Base-by-base conservation (phyloP, 2,797 vertebrate genomes). In the Graptemys geographica region DNA sequence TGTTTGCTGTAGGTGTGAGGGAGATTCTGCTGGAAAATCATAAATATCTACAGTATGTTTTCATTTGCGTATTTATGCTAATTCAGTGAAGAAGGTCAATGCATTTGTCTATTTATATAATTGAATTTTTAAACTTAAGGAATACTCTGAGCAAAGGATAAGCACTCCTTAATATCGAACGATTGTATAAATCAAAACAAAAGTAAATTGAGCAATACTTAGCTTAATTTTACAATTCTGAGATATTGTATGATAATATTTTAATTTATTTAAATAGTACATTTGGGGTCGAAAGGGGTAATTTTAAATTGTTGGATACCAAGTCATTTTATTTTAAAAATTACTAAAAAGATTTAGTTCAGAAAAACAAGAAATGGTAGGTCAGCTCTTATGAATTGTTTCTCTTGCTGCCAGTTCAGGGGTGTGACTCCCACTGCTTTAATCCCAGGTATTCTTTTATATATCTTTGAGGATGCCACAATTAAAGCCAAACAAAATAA, bases 81-180 rank as follows among this genome's bases (percentile, higher is more conserved):
- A 79, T 33, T 78, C 6, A 37, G 44, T 62, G 33, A 19, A 15
- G 5, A 5, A 52, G 12, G 16, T 41, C 33, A 72, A 6, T 44
- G n/a, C 12, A 44, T 44, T 76, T 76, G 41, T 47, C 23, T 47
- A 16, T 41, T 23, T 11, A n/a, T 44, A 74, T 41, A 41, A 6
- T 49, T 28, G 28, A 53, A 51, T 59, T 44, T 3, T 21, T 55
- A 47, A 87, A 55, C 19, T 10, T 15, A 33, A 28, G 0, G 0
- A 55, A 37, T 69, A 69, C 65, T 37, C 65, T 16, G 47, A 83
- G 37, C 37, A 27, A n/a, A 55, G 53, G 33, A 16, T 76, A 56
- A 27, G 19, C 0, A 1, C 33, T 76, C 80, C 8, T 79, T 83
- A 1, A 1, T 55, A 27, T 11, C 55, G 79, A 69, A 84, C 11